Evolutionary conservation across 2,888 invertebrate species (phyloP).

Genomic region (Diarsia dahlii): DNA sequence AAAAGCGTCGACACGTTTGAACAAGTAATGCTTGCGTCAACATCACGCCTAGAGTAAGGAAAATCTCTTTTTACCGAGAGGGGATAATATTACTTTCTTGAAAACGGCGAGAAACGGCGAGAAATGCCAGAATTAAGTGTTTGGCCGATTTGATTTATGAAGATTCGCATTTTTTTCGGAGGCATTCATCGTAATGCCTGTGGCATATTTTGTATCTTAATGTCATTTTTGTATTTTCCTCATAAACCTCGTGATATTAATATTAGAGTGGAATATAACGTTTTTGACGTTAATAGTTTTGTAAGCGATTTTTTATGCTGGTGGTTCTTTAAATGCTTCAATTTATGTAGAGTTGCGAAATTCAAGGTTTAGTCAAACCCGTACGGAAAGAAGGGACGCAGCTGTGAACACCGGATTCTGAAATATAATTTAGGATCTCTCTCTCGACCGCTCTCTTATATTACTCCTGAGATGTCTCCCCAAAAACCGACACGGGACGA

Average conservation of each 20-base stretch:
- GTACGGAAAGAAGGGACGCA: not conserved
- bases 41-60: slow-evolving; percentile 70
- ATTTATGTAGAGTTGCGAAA: not conserved
- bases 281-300: not conserved
- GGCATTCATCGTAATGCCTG: slow-evolving; percentile 34
- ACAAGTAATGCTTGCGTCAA: slow-evolving; percentile 87
- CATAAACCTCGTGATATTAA: not conserved
- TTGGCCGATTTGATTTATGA: slow-evolving; percentile 57
- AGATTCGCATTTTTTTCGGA: slow-evolving; percentile 21
- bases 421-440: not conserved
- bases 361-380: not conserved
- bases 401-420: not conserved
- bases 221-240: slow-evolving; percentile 24
- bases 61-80: slow-evolving; percentile 71
- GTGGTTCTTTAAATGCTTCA: not conserved
- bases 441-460: not conserved
- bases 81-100: slow-evolving; percentile 65
- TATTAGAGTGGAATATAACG: not conserved
- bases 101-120: slow-evolving; percentile 73
- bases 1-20: slow-evolving; percentile 82
- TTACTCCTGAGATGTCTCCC: not conserved
- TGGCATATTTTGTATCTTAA: slow-evolving; percentile 37
- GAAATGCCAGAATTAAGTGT: slow-evolving; percentile 66
- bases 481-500: not conserved
- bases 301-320: not conserved